Conservation (phyloP, 2,113 vertebrate species). For the Podocnemis expansa region DNA sequence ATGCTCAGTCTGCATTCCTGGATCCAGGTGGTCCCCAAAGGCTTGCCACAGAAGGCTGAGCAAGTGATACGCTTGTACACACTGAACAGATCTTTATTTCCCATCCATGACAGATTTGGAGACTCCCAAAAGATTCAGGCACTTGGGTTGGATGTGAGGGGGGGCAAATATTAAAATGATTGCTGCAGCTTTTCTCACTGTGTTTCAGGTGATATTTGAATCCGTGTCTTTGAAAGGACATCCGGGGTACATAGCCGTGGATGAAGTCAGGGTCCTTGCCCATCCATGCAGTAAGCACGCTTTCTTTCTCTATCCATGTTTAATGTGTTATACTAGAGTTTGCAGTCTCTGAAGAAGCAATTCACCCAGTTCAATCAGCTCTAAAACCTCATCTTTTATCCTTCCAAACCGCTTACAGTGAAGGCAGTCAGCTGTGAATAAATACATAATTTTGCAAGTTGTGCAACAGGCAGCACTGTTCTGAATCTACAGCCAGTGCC, state of each 20-base stretch:
- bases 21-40: background rate
- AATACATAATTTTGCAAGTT: conserved; percentile 44
- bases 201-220: conserved; percentile 94
- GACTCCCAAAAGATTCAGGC: background rate
- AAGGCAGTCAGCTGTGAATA: conserved; percentile 57
- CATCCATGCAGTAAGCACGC: conserved; percentile 93
- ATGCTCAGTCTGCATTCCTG: background rate
- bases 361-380: conserved; percentile 1
- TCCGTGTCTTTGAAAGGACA: conserved; percentile 94
- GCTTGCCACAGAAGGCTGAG: background rate
- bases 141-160: background rate
- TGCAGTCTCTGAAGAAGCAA: background rate
- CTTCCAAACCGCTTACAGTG: conserved; percentile 50
- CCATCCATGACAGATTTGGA: background rate
- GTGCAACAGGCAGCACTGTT: conserved; percentile 39
- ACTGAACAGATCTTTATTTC: background rate
- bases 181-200: background rate
- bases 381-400: conserved; percentile 34
- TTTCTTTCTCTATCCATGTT: background rate
- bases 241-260: conserved; percentile 93
- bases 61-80: accelerated
- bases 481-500: conserved; percentile 36
- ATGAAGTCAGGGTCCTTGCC: conserved; percentile 95
- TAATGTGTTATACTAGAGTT: background rate
- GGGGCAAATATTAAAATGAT: background rate